Percentiles rank a stretch among this genome's conserved stretches.
phyloP scores from a whole-genome alignment of 1,140 invertebrate genomes.

The Drosophila navojoa region DNA sequence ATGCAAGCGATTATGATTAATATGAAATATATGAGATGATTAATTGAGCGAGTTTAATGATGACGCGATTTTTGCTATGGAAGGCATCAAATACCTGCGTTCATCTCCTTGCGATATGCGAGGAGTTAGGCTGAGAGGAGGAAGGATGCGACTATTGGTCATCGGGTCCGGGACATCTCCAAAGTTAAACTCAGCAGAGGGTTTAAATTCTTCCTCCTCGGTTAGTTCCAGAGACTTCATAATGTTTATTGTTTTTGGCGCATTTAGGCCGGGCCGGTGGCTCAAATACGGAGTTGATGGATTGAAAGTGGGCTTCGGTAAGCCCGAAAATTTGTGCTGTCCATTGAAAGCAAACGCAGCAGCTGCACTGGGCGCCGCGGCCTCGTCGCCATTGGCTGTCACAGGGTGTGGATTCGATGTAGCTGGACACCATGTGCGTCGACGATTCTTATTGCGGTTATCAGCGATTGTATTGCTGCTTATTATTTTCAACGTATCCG shows the following conservation, averaged over 20 bases:
- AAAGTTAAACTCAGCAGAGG: constrained; percentile 41
- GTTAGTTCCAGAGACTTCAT: constrained; percentile 38
- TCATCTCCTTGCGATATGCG: constrained; percentile 17
- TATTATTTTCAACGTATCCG: constrained; percentile 64
- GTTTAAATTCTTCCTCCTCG: constrained; percentile 41
- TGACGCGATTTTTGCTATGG: background rate
- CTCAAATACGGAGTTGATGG: constrained; percentile 5
- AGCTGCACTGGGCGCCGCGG: background rate
- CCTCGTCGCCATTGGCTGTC: no score
- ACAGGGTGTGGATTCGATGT: constrained; percentile 10
- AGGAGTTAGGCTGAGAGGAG: constrained; percentile 48
- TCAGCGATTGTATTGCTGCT: constrained; percentile 58
- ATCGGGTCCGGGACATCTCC: constrained; percentile 2
- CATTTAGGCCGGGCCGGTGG: constrained; percentile 5
- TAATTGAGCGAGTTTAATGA: background rate
- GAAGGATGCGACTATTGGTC: constrained; percentile 8
- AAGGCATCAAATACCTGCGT: constrained; percentile 41
- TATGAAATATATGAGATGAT: constrained; percentile 12
- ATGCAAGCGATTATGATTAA: constrained; percentile 1
- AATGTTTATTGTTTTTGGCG: constrained; percentile 56
- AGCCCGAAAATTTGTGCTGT: constrained; percentile 28
- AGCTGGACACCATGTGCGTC: constrained; percentile 71
- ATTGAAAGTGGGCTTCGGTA: constrained; percentile 69
- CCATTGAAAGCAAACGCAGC: background rate
- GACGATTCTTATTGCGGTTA: constrained; percentile 55